phyloP scores from a whole-genome alignment of 23 tunicate genomes.

The Oikopleura dioica region DNA sequence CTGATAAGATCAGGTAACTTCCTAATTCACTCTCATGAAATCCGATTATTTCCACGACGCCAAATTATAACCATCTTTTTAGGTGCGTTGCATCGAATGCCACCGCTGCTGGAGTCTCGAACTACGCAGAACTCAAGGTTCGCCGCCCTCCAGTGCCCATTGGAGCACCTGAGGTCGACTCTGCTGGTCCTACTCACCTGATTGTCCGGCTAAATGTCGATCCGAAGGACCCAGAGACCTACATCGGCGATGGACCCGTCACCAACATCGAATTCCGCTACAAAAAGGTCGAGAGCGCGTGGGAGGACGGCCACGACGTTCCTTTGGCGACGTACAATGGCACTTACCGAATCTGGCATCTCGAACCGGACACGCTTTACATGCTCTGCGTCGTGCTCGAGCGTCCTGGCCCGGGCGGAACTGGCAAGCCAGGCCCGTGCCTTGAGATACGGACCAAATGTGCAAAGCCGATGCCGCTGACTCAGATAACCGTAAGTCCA shows the following conservation, averaged over 20 bases:
- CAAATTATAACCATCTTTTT: no score
- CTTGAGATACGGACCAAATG: constrained; percentile 31
- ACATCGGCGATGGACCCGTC: constrained; percentile 51
- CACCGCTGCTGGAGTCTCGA: constrained; percentile 54
- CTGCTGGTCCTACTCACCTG: constrained; percentile 30
- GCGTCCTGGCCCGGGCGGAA: constrained; percentile 62
- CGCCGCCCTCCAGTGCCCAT: constrained; percentile 55
- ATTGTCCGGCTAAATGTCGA: constrained; percentile 32
- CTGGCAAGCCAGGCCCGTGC: constrained; percentile 44
- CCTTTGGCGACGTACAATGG: background rate
- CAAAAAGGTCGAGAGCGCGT: constrained; percentile 29
- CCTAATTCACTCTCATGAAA: no score
- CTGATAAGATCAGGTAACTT: no score
- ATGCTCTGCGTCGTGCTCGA: constrained; percentile 37
- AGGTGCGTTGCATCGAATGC: constrained; percentile 38
- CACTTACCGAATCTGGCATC: constrained; percentile 44
- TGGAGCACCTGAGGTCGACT: constrained; percentile 30
- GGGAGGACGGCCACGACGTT: constrained; percentile 56
- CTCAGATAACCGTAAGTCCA: background rate
- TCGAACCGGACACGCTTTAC: constrained; percentile 78
- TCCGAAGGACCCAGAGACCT: background rate
- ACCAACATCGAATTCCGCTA: constrained; percentile 28
- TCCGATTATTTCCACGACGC: no score
- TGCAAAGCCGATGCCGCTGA: constrained; percentile 24
- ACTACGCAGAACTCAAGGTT: constrained; percentile 30